These are phyloP conservation scores for Acronicta aceris DNA, from an alignment of 2,888 invertebrate genomes.

Conservation along the genomic window DNA sequence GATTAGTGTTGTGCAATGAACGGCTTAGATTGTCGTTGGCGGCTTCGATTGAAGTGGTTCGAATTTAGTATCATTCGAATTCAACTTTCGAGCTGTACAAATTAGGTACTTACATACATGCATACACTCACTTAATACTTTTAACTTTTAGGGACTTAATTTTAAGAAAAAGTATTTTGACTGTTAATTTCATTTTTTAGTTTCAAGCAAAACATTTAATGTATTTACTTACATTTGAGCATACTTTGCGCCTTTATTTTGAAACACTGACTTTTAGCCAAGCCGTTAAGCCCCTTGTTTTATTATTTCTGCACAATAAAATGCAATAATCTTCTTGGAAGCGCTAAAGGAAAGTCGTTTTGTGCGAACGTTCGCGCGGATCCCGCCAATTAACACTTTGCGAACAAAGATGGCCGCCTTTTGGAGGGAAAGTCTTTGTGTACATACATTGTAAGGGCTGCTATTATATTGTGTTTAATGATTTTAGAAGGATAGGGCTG, in stretches of 20 bases:
- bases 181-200: constrained; percentile 3
- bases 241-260: constrained; percentile 40
- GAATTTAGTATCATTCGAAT: constrained; percentile 34
- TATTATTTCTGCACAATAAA: constrained; percentile 62
- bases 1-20: constrained; percentile 57
- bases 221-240: constrained; percentile 48
- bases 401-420: constrained; percentile 79
- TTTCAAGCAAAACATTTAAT: constrained; percentile 41
- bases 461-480: constrained; percentile 70
- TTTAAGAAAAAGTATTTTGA: constrained; percentile 20
- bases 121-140: too few species aligned
- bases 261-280: constrained; percentile 50
- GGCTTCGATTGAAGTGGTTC: constrained; percentile 44
- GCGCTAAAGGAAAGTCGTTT: constrained; percentile 64
- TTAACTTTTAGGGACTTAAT: too few species aligned
- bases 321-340: constrained; percentile 70
- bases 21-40: constrained; percentile 43
- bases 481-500: constrained; percentile 41
- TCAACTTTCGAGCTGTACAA: constrained; percentile 29
- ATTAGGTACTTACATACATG: constrained; percentile 28
- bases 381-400: constrained; percentile 84
- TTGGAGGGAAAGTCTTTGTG: constrained; percentile 76
- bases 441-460: constrained; percentile 64
- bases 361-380: constrained; percentile 69
- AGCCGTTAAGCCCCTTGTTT: constrained; percentile 57